Conservation (phyloP, 1,140 invertebrate genomes). For the Drosophila repletoides region DNA sequence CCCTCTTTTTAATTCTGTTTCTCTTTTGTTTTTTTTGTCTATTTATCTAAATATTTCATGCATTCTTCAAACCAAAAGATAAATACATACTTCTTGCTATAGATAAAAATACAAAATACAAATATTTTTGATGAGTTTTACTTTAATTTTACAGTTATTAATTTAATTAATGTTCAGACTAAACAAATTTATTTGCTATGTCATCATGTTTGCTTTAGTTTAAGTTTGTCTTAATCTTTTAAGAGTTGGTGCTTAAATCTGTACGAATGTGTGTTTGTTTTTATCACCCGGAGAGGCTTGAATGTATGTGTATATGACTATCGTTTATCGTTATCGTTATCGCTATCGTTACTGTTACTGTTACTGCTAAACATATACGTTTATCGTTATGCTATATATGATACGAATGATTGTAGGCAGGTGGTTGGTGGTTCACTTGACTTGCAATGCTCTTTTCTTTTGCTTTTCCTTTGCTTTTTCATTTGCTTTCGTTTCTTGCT, state of each 20-base stretch:
- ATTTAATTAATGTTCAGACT: slow-evolving; percentile 24
- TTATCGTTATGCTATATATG: slow-evolving; percentile 49
- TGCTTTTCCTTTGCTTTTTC: neutral
- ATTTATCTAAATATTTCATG: slow-evolving; percentile 8
- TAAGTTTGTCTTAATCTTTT: too few relatives aligned
- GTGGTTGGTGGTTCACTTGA: slow-evolving; percentile 79
- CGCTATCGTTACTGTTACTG: slow-evolving; percentile 9
- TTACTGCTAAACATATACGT: too few relatives aligned
- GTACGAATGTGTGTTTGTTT: slow-evolving; percentile 22
- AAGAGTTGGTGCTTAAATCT: slow-evolving; percentile 60
- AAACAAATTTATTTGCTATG: slow-evolving; percentile 29
- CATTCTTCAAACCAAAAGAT: slow-evolving; percentile 20
- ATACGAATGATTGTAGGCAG: slow-evolving; percentile 80
- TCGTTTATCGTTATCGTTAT: slow-evolving; percentile 39
- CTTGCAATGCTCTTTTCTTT: slow-evolving; percentile 49
- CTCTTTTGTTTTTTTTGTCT: slow-evolving; percentile 16
- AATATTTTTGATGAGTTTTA: slow-evolving; percentile 7
- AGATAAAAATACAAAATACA: slow-evolving; percentile 32
- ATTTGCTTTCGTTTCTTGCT: neutral
- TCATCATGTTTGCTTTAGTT: slow-evolving; percentile 39
- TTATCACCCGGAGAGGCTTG: slow-evolving; percentile 45
- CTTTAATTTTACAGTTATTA: slow-evolving; percentile 14
- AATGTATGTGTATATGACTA: slow-evolving; percentile 27
- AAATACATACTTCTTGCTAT: slow-evolving; percentile 22
- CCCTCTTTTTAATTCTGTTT: slow-evolving; percentile 31